Evolutionary conservation across 2,888 invertebrate species (phyloP).

Genomic region (Leucophenga maculata): DNA sequence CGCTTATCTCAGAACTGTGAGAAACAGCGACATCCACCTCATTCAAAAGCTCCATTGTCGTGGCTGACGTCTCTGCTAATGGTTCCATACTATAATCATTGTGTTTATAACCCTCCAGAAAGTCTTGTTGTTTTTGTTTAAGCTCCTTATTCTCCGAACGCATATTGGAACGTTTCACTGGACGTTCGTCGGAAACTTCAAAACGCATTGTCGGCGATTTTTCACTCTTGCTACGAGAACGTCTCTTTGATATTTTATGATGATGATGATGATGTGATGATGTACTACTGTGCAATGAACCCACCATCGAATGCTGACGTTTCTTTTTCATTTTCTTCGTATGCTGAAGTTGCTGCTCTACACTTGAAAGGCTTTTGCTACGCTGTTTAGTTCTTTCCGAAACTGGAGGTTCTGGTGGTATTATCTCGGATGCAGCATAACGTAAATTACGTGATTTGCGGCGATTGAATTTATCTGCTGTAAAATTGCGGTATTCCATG

Average conservation of each 20-base stretch:
- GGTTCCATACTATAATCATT: neutral
- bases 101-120: conserved; percentile 74
- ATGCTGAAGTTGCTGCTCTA: conserved; percentile 15
- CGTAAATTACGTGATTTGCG: conserved; percentile 46
- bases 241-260: conserved; percentile 29
- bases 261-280: conserved; percentile 8
- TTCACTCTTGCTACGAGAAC: conserved; percentile 67
- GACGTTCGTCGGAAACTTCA: neutral
- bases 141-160: conserved; percentile 79
- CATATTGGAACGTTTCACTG: conserved; percentile 73
- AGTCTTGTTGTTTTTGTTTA: conserved; percentile 77
- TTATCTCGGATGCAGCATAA: conserved; percentile 6
- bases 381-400: conserved; percentile 36
- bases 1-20: conserved; percentile 45
- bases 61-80: conserved; percentile 39
- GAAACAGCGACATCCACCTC: conserved; percentile 42
- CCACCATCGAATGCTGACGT: conserved; percentile 31
- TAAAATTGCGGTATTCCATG: conserved; percentile 74
- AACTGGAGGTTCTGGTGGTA: neutral
- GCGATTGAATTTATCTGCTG: conserved; percentile 71
- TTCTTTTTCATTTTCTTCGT: conserved; percentile 46
- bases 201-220: conserved; percentile 28
- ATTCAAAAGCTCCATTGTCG: conserved; percentile 15
- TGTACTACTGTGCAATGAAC: conserved; percentile 10
- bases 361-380: conserved; percentile 49